phyloP scores from a whole-genome alignment of 2,888 invertebrate genomes.

The Ormyrus rosae region DNA sequence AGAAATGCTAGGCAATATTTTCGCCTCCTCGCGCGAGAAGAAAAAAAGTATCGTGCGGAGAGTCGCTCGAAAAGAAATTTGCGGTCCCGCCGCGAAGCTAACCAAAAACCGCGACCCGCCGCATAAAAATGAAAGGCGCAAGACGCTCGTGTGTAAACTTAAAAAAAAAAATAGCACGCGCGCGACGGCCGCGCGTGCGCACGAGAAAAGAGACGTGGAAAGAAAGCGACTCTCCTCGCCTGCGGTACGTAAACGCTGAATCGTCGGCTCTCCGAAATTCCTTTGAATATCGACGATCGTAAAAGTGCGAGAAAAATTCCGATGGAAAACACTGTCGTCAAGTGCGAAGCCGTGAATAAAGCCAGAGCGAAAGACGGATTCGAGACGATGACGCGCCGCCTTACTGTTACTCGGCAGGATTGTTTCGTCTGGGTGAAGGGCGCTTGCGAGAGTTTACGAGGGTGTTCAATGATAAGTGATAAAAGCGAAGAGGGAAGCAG shows the following conservation, averaged over 20 bases:
- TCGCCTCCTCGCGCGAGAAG: neutral
- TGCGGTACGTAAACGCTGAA: constrained; percentile 23
- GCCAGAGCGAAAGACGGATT: no score
- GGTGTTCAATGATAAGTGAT: no score
- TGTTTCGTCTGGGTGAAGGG: no score
- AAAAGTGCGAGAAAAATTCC: constrained; percentile 38
- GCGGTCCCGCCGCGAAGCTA: constrained; percentile 24
- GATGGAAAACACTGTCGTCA: neutral
- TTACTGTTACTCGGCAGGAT: no score
- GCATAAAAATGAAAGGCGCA: constrained; percentile 29
- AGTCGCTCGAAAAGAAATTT: constrained; percentile 1
- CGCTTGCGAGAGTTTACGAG: no score
- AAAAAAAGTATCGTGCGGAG: neutral
- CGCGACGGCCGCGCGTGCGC: neutral
- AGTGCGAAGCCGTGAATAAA: neutral
- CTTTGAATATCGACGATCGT: constrained; percentile 31
- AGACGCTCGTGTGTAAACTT: constrained; percentile 3
- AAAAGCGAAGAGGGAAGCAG: no score
- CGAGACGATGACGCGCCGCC: no score
- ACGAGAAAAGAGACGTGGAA: neutral
- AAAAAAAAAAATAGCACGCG: neutral
- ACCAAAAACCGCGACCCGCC: constrained; percentile 35
- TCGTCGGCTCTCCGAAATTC: constrained; percentile 43
- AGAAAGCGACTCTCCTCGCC: constrained; percentile 4
- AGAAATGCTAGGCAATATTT: constrained; percentile 15